phyloP scores from a whole-genome alignment of 2,797 vertebrate genomes.

The Anabacerthia variegaticeps region DNA sequence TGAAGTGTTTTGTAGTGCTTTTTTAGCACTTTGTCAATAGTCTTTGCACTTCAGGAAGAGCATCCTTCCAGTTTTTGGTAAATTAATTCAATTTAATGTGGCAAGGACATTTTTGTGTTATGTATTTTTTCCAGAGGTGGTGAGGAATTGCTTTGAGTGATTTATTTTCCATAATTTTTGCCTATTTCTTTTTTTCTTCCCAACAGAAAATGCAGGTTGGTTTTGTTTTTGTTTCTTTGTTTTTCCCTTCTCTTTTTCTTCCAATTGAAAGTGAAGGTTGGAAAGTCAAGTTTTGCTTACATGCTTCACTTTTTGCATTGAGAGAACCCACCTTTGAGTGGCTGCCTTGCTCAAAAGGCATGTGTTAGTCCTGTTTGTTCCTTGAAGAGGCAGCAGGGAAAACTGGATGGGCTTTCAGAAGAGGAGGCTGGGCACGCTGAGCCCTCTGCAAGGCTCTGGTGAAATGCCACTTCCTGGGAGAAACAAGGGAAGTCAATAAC shows the following conservation, averaged over 20 bases:
- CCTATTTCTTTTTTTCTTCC: no score
- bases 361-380: background rate
- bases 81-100: background rate
- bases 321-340: background rate
- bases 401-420: rapidly evolving
- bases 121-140: background rate
- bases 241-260: background rate
- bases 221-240: background rate
- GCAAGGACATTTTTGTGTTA: background rate
- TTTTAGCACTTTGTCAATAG: background rate
- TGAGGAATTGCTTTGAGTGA: background rate
- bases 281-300: background rate
- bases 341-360: background rate
- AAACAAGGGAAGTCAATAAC: background rate
- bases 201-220: background rate
- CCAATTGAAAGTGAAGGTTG: background rate
- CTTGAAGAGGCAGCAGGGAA: background rate
- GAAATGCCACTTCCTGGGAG: background rate
- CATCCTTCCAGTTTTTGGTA: background rate
- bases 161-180: background rate
- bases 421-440: background rate
- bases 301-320: background rate
- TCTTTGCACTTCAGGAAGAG: background rate
- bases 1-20: background rate
- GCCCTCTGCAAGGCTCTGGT: background rate